Percentiles rank a stretch among this genome's conserved stretches.
Evolutionary conservation across 2,888 invertebrate species (phyloP).

Genomic region (Caenorhabditis virilis): DNA sequence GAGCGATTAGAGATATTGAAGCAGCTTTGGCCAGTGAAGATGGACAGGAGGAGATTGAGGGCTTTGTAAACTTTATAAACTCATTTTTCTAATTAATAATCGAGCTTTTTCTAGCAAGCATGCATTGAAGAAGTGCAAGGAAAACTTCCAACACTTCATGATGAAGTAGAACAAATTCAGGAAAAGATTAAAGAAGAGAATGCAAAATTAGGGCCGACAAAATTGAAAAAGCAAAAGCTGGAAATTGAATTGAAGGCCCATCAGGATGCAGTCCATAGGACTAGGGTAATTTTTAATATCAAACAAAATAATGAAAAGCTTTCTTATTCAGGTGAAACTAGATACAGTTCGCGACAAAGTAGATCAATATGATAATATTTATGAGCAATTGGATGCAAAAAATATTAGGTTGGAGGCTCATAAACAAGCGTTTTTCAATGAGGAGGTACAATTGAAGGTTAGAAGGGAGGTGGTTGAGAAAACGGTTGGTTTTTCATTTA

Average conservation of each 20-base stretch:
- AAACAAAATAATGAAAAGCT: no score
- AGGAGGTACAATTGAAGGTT: constrained; percentile 9
- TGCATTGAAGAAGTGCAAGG: no score
- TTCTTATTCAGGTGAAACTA: no score
- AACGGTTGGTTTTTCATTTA: constrained; percentile 2
- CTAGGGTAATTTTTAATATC: constrained; percentile 2
- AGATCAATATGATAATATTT: background rate
- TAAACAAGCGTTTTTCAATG: constrained; percentile 3
- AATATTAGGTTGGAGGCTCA: constrained; percentile 2
- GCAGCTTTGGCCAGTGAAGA: no score
- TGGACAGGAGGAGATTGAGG: no score
- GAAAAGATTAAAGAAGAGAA: no score
- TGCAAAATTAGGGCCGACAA: background rate
- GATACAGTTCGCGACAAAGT: background rate
- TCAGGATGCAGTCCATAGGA: background rate
- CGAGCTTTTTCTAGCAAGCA: no score
- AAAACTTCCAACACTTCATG: no score
- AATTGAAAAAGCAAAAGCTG: background rate
- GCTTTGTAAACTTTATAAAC: no score
- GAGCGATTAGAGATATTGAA: no score
- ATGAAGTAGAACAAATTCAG: constrained; percentile 4
- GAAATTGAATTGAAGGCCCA: constrained; percentile 1
- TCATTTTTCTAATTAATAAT: no score
- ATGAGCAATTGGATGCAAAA: background rate
- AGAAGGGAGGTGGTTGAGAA: constrained; percentile 8